Evolutionary conservation across 2,113 vertebrate species (phyloP), one percentile per base, ranked within the genome.

Genomic region (Tragelaphus strepsiceros): DNA sequence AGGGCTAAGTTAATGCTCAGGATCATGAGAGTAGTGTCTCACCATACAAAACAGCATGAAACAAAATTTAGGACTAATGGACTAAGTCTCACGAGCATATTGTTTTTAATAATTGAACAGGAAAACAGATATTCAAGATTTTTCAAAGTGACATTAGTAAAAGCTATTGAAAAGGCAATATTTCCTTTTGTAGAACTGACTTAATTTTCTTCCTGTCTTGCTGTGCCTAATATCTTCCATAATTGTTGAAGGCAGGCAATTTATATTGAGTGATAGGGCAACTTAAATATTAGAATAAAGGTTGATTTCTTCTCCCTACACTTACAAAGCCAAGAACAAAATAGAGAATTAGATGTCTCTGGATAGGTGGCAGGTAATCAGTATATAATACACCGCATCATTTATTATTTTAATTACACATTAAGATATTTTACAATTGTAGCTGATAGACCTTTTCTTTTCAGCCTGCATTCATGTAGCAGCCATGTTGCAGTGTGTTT

Each of bases 81-180:
- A 64, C 56, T 28, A 80, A 85, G 56, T 97, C 95, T 88, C 94
- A 71, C 1, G 19, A 86, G 51, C 49, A 28, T 89, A 93, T 89
- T 92, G 91, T 97, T 86, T 94, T 98, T 93, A 95, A 97, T 96
- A 97, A 97, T 86, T 95, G 56, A 97, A 83, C 22, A 87, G 85
- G 85, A 97, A 96, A 97, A 97, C 35, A 96, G 77, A 94, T 96
- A 90, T 19, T 92, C 64, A 46, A 88, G 82, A 91, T 92, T 94
- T 97, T 92, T 96, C 88, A 93, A 96, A 96, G 59, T 91, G 87
- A 62, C 96, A 92, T 97, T 92, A 96, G 90, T 92, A 87, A 96
- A 83, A 93, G 62, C 81, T 96, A 61, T 46, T 67, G 77, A 78
- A 97, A 92, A 49, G 81, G 58, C 39, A 97, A 49, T 87, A 84